These are phyloP conservation scores for Arenicola marina DNA, from an alignment of 2,888 invertebrate genomes.

Conservation along the genomic window DNA sequence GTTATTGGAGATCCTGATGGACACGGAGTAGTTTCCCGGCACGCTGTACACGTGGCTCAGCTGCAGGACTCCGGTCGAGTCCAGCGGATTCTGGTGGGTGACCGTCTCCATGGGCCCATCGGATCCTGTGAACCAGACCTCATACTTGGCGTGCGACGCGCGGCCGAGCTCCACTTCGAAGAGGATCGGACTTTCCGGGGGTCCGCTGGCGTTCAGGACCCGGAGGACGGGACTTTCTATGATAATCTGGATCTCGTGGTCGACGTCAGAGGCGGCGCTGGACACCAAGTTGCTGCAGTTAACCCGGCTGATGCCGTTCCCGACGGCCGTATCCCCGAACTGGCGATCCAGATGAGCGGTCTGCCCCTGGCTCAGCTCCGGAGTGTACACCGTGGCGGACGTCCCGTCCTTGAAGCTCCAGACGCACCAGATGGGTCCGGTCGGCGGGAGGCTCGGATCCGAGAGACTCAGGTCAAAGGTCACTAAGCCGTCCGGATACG, in stretches of 20 bases:
- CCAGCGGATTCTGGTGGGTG: background rate
- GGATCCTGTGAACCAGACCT: background rate
- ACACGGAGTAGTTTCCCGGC: background rate
- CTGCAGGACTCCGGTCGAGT: background rate
- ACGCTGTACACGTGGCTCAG: background rate
- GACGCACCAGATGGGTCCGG: background rate
- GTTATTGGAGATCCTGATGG: background rate
- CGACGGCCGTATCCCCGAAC: background rate
- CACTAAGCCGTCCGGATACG: background rate
- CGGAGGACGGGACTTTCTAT: background rate
- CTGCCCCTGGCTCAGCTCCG: background rate
- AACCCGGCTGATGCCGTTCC: background rate
- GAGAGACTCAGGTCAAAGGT: background rate
- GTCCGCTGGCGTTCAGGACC: background rate
- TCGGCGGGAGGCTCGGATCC: background rate
- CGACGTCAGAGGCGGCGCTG: background rate
- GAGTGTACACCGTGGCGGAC: background rate
- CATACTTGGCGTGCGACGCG: background rate
- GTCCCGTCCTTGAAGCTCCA: background rate
- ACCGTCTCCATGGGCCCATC: background rate
- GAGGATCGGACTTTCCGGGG: background rate
- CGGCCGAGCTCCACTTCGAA: background rate
- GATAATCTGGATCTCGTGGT: background rate
- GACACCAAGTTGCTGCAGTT: background rate
- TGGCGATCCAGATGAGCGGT: background rate